phyloP scores from a whole-genome alignment of 2,888 invertebrate genomes.

The Tetranychus piercei region DNA sequence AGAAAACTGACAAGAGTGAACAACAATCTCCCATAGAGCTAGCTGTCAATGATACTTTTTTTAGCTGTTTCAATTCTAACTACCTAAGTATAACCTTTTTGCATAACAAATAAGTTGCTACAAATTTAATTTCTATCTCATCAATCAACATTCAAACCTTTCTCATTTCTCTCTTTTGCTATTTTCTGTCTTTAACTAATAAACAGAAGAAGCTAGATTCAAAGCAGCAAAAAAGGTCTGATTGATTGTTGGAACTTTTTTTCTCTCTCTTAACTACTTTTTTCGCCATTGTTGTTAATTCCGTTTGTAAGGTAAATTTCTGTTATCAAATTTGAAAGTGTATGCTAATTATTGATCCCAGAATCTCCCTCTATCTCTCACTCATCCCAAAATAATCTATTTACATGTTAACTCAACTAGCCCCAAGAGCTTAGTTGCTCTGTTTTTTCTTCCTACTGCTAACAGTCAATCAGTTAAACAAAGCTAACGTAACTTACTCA shows the following conservation, averaged over 20 bases:
- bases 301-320: background rate
- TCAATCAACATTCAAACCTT: background rate
- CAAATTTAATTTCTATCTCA: slow-evolving; percentile 1
- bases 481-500: background rate
- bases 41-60: background rate
- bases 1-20: background rate
- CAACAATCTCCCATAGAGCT: background rate
- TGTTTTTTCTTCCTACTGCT: background rate
- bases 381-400: background rate
- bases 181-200: background rate
- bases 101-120: background rate
- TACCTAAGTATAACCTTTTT: background rate
- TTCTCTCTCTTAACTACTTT: background rate
- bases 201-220: background rate
- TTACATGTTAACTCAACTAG: slow-evolving; percentile 1
- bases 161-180: background rate
- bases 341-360: background rate
- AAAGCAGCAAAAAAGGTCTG: background rate
- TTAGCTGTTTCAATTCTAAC: background rate
- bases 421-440: background rate
- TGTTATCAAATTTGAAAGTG: background rate
- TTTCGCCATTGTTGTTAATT: background rate
- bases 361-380: background rate
- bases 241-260: background rate
- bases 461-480: background rate